Conservation (phyloP, 2,113 vertebrate genomes). For the Clinocottus analis region DNA sequence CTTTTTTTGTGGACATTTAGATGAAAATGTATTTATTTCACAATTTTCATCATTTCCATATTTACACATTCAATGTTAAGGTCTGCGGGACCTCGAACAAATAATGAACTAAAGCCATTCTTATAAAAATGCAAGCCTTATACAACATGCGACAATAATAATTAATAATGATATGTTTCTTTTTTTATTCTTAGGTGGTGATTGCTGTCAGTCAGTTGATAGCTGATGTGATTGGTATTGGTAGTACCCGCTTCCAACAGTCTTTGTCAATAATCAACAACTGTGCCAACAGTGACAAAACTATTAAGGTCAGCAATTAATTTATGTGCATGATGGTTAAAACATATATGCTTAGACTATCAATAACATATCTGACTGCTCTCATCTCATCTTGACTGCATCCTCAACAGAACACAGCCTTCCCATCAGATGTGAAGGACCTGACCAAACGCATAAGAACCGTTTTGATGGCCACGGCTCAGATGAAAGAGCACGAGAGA, state of each 20-base stretch:
- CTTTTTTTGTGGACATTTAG: not conserved
- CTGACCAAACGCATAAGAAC: slow-evolving; percentile 98
- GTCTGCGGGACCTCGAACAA: not conserved
- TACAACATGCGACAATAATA: not conserved
- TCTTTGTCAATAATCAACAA: slow-evolving; percentile 99
- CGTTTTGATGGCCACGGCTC: slow-evolving; percentile 97
- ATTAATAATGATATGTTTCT: not conserved
- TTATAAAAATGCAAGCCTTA: not conserved
- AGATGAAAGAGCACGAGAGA: slow-evolving; percentile 99
- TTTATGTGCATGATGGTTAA: not conserved
- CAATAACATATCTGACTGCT: not conserved
- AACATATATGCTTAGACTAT: not conserved
- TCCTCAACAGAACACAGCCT: slow-evolving; percentile 90
- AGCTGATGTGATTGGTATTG: slow-evolving; percentile 97
- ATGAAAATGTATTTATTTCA: not conserved
- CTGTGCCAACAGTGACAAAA: slow-evolving; percentile 96
- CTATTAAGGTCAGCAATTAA: slow-evolving; percentile 88
- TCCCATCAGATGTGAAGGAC: slow-evolving; percentile 97
- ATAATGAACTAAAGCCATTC: not conserved
- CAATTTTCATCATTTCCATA: not conserved
- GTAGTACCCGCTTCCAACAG: slow-evolving; percentile 97
- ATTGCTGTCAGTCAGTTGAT: slow-evolving; percentile 99
- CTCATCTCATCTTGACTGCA: not conserved
- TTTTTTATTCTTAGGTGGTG: slow-evolving; percentile 87
- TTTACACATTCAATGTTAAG: not conserved